These are phyloP conservation scores for Glareola pratincola DNA, from an alignment of 2,113 vertebrate genomes.

Conservation along the genomic window DNA sequence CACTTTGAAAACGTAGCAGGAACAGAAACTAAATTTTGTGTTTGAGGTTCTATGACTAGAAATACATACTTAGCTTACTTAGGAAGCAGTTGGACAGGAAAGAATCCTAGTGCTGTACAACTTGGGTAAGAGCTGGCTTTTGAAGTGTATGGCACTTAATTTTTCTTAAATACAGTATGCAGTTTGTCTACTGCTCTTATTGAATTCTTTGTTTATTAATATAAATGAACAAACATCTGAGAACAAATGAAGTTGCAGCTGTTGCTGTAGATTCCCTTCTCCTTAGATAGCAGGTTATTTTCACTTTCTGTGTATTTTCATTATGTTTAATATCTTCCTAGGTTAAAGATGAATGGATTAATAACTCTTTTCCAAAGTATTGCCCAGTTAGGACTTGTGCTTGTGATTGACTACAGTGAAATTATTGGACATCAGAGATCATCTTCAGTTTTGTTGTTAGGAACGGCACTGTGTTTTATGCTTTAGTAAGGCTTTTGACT, in stretches of 20 bases:
- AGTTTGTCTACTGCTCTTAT: background rate
- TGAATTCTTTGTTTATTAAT: background rate
- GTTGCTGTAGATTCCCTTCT: background rate
- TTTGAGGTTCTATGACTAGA: background rate
- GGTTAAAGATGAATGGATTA: background rate
- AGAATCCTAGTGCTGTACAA: background rate
- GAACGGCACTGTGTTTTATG: background rate
- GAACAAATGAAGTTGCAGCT: background rate
- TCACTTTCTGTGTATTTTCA: background rate
- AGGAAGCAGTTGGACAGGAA: background rate
- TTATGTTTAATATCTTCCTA: background rate
- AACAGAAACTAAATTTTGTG: background rate
- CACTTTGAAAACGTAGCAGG: background rate
- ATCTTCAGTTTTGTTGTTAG: conserved; percentile 16
- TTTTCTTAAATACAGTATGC: background rate
- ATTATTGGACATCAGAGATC: background rate
- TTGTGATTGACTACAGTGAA: background rate
- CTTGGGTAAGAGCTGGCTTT: background rate
- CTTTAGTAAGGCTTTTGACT: background rate
- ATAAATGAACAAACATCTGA: background rate
- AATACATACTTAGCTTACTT: background rate
- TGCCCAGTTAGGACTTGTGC: background rate
- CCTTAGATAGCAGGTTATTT: background rate
- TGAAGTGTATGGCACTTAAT: background rate
- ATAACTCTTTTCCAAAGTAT: background rate